Evolutionary conservation across 2,797 vertebrate genomes (phyloP).

Genomic region (Poeciliopsis turneri): DNA sequence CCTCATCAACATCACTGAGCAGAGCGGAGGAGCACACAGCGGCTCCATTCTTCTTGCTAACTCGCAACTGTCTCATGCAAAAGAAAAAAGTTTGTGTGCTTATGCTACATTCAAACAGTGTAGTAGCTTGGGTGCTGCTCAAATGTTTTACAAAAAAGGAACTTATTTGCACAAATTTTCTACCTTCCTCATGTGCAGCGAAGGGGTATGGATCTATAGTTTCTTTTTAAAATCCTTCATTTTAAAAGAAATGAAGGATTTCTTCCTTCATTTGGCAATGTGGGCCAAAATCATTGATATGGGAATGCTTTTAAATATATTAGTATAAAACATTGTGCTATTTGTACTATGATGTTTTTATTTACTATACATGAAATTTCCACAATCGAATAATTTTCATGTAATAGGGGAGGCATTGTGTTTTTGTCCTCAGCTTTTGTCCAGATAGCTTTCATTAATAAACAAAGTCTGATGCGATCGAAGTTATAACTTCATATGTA

Average conservation of each 20-base stretch:
- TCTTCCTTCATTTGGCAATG: neutral
- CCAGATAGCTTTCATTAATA: neutral
- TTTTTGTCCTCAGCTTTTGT: neutral
- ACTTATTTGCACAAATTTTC: neutral
- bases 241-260: too few species aligned
- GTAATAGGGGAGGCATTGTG: neutral
- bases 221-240: neutral
- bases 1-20: conserved; percentile 75
- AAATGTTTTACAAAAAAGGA: neutral
- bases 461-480: neutral
- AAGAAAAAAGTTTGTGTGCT: neutral
- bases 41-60: conserved; percentile 25
- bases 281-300: neutral
- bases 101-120: neutral
- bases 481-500: neutral
- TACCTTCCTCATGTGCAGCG: neutral
- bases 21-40: conserved; percentile 12
- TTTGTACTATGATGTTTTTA: neutral
- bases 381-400: neutral
- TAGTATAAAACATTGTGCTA: neutral
- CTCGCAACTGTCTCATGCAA: neutral
- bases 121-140: neutral
- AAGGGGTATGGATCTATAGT: neutral
- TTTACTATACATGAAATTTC: neutral
- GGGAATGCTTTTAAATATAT: neutral